Conservation (phyloP, 2,888 invertebrate species). For the Congeria kusceri region DNA sequence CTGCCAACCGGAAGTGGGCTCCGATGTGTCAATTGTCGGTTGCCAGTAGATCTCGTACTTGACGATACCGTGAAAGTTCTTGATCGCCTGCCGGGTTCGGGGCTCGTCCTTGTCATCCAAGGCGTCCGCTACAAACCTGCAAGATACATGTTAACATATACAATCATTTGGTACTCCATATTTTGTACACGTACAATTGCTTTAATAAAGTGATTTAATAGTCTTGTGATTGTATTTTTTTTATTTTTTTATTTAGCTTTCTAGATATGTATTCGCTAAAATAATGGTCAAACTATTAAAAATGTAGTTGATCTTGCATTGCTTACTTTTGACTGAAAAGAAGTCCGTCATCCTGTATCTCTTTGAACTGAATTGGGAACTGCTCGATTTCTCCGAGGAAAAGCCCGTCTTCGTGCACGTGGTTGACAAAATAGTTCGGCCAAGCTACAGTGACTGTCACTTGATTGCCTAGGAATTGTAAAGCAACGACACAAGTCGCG, state of each 20-base stretch:
- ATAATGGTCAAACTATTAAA: too few relatives aligned
- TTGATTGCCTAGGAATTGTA: constrained; percentile 1
- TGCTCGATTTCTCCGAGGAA: constrained; percentile 26
- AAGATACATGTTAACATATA: too few relatives aligned
- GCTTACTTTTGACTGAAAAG: constrained; percentile 26
- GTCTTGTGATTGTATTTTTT: too few relatives aligned
- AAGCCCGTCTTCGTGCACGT: constrained; percentile 34
- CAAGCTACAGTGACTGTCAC: constrained; percentile 31
- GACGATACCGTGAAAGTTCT: constrained; percentile 58
- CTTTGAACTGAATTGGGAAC: constrained; percentile 45
- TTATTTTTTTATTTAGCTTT: too few relatives aligned
- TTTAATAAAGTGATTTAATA: too few relatives aligned
- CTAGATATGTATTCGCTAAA: too few relatives aligned
- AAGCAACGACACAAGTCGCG: too few relatives aligned
- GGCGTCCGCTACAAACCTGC: constrained; percentile 15
- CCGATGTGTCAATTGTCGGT: neutral
- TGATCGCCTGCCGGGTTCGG: constrained; percentile 25
- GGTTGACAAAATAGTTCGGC: constrained; percentile 53
- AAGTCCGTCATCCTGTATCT: constrained; percentile 32
- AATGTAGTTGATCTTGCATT: too few relatives aligned
- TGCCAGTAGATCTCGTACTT: constrained; percentile 41
- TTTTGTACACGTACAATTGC: too few relatives aligned
- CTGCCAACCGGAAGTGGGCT: neutral
- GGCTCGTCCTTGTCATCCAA: constrained; percentile 51
- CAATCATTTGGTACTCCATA: too few relatives aligned